Evolutionary conservation across 2,888 invertebrate species (phyloP).

Genomic region (Orthosia gothica): DNA sequence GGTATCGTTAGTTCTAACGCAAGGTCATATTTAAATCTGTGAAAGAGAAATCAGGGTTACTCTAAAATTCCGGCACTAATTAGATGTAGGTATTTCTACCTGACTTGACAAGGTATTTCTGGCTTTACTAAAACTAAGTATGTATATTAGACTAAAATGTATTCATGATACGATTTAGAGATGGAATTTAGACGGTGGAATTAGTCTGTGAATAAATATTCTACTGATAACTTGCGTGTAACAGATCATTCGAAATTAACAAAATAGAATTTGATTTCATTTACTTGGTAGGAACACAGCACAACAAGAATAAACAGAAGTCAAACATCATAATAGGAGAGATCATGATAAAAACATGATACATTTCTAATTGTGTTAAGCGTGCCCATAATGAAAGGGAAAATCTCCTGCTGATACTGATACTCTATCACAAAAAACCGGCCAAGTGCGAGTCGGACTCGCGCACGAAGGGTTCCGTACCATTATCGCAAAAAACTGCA

Average conservation of each 20-base stretch:
- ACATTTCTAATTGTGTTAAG: no score
- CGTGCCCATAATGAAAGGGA: no score
- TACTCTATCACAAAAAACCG: background rate
- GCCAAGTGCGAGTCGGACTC: no score
- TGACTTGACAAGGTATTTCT: constrained; percentile 9
- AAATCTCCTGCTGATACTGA: background rate
- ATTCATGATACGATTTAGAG: background rate
- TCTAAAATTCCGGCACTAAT: constrained; percentile 15
- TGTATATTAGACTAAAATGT: constrained; percentile 17
- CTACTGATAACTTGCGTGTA: background rate
- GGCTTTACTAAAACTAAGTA: background rate
- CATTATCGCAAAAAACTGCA: no score
- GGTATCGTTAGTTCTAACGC: background rate
- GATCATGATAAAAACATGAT: no score
- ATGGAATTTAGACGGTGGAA: constrained; percentile 1
- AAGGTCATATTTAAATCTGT: constrained; percentile 32
- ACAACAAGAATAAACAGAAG: no score
- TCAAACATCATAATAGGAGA: no score
- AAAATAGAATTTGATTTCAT: no score
- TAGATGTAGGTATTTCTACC: background rate
- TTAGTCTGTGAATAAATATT: constrained; percentile 12
- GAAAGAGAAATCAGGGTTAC: constrained; percentile 21
- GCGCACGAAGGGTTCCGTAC: no score
- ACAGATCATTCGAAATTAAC: background rate
- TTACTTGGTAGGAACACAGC: no score